Evolutionary conservation across 1,140 invertebrate species (phyloP), one percentile per base, ranked within the genome.

Genomic region (Anadara kagoshimensis): DNA sequence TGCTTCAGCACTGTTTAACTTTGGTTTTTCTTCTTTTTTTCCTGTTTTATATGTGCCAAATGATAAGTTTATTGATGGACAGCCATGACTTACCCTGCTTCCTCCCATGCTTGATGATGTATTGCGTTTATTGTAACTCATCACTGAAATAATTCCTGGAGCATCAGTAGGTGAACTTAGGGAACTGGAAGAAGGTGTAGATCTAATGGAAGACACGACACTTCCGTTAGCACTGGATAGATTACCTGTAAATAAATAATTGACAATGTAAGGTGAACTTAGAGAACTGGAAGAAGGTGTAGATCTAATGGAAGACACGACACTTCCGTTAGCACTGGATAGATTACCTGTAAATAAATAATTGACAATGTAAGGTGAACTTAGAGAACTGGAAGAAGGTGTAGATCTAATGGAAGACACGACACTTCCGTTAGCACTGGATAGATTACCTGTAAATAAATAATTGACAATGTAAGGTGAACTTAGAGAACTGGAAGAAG

Each of bases 381-480:
- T 76, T n/a, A 79, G 47, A 22, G 45, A 64, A 68, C 79, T 80
- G 22, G 64, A 36, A 3, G 14, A 29, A 1, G 63, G 61, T 4
- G 65, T 67, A 8, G 71, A 20, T n/a, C 53, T 53, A 12, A 69
- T 16, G 18, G 57, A 53, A 41, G 61, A 63, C 24, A 44, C 41
- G 5, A 18, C 20, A 51, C 20, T 51, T 51, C 54, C 75, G 47
- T 59, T 83, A 41, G 78, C 80, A 49, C 79, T 80, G 2, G 80
- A 78, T n/a, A 87, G 81, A 67, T 87, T 87, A 51, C 86, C 86
- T 87, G 69, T n/a, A 73, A 74, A 67, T 10, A 22, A 36, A 36
- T 7, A 36, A 36, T 2, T 36, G 29, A 36, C 29, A 36, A 36
- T 36, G n/a, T n/a, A n/a, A 22, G 78, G 75, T 59, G 78, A 74